phyloP scores from a whole-genome alignment of 2,888 invertebrate species.

The Tipula helvola region DNA sequence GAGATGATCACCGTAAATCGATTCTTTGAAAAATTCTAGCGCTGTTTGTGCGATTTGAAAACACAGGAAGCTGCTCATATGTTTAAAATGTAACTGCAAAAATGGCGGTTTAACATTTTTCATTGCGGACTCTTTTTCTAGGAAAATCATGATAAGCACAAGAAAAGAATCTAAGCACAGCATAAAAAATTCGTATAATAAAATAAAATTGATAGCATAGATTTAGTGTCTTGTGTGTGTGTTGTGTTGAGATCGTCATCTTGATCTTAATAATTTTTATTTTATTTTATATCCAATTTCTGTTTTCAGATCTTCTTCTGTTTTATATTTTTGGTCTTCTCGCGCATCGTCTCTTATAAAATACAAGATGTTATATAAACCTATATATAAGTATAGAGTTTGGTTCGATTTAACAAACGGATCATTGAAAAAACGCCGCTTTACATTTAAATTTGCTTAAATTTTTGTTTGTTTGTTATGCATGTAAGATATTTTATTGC shows the following conservation, averaged over 20 bases:
- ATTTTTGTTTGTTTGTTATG: not conserved
- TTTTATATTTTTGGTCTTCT: not conserved
- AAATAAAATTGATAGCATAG: not conserved
- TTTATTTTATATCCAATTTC: not conserved
- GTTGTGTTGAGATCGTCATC: not conserved
- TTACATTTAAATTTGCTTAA: not conserved
- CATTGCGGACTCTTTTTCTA: not conserved
- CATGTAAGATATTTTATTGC: constrained; percentile 4
- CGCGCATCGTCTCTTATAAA: not conserved
- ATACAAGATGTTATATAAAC: not conserved
- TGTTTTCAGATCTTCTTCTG: not conserved
- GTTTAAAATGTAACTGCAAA: not conserved
- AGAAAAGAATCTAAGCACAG: not conserved
- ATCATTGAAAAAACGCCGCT: not conserved
- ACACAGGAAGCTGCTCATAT: not conserved
- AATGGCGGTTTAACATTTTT: not conserved
- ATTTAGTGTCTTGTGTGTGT: not conserved
- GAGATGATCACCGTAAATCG: not conserved
- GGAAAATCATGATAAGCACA: not conserved
- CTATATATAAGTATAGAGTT: not conserved
- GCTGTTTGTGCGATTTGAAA: not conserved
- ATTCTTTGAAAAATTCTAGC: not conserved
- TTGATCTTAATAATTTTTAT: not conserved
- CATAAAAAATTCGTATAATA: not conserved
- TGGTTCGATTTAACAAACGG: not conserved